phyloP scores from a whole-genome alignment of 1,140 invertebrate genomes.

The Aphaenogaster floridana region DNA sequence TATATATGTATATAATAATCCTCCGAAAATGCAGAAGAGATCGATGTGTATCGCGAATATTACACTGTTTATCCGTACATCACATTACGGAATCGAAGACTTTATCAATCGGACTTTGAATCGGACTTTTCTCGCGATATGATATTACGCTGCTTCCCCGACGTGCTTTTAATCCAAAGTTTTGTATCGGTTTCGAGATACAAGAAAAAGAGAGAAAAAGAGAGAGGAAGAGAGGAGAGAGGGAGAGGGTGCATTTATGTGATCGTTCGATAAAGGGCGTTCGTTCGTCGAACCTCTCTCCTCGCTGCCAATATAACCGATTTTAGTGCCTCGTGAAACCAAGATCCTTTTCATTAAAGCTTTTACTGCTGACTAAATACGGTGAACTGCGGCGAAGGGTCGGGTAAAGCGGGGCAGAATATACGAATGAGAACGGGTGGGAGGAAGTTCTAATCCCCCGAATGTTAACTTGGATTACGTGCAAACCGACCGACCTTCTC shows the following conservation, averaged over 20 bases:
- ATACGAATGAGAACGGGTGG: conserved; percentile 17
- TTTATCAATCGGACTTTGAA: conserved; percentile 15
- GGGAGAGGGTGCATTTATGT: conserved; percentile 66
- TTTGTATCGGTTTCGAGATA: conserved; percentile 38
- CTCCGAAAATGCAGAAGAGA: not conserved
- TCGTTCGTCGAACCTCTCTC: conserved; percentile 70
- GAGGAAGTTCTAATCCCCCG: conserved; percentile 57
- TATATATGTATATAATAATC: not conserved
- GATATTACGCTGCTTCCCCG: not conserved
- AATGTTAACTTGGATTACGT: conserved; percentile 71
- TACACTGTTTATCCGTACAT: conserved; percentile 4
- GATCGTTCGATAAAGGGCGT: conserved; percentile 70
- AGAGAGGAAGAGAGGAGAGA: conserved; percentile 21
- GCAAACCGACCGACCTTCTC: conserved; percentile 55
- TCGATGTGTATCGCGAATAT: not conserved
- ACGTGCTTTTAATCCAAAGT: conserved; percentile 39
- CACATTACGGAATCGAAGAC: not conserved
- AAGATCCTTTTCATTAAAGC: conserved; percentile 80
- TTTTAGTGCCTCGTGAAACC: conserved; percentile 79
- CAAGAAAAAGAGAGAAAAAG: not conserved
- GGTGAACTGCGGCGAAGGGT: conserved; percentile 61
- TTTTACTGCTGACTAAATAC: conserved; percentile 82
- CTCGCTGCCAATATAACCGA: conserved; percentile 75
- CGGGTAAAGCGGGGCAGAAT: conserved; percentile 34
- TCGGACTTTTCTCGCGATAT: not conserved